Percentiles rank a stretch among this genome's conserved stretches.
Conservation (phyloP, 2,797 vertebrate species). For the Bovichtus variegatus region DNA sequence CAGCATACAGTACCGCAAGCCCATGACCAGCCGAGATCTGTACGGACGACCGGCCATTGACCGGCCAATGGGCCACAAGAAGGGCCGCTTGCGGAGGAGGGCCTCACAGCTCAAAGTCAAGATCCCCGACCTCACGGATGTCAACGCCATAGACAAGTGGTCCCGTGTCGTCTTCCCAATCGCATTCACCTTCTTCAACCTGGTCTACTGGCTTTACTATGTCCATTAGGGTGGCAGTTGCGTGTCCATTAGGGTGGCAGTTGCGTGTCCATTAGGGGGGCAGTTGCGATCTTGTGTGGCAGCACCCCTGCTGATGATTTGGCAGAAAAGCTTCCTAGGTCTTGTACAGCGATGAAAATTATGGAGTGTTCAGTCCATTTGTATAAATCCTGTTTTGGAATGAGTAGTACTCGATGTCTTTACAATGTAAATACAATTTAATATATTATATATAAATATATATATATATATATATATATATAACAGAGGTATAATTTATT, state of each 20-base stretch:
- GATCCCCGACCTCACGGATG: slow-evolving; percentile 95
- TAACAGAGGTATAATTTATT: slow-evolving; percentile 74
- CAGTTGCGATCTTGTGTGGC: slow-evolving; percentile 2
- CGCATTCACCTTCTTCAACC: slow-evolving; percentile 94
- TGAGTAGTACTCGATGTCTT: slow-evolving; percentile 60
- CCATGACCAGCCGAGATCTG: slow-evolving; percentile 88
- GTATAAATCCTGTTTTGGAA: slow-evolving; percentile 68
- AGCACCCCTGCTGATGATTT: slow-evolving; percentile 17
- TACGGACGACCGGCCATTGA: slow-evolving; percentile 86
- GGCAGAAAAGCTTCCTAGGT: slow-evolving; percentile 48
- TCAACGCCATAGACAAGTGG: slow-evolving; percentile 98
- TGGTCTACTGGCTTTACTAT: slow-evolving; percentile 97
- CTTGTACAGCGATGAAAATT: slow-evolving; percentile 45
- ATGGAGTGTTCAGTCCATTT: slow-evolving; percentile 67
- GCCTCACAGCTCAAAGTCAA: slow-evolving; percentile 96
- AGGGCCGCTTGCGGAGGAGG: slow-evolving; percentile 88
- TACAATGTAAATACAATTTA: slow-evolving; percentile 83
- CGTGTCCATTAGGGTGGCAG: too few relatives aligned
- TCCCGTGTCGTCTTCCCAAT: slow-evolving; percentile 95
- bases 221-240: slow-evolving; percentile 86
- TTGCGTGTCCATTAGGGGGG: too few relatives aligned
- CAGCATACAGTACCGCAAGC: slow-evolving; percentile 93
- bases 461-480: slow-evolving; percentile 61
- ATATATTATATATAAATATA: slow-evolving; percentile 50
- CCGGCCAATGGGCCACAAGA: slow-evolving; percentile 87